phyloP scores from a whole-genome alignment of 2,113 vertebrate genomes.

The Phocoena phocoena region DNA sequence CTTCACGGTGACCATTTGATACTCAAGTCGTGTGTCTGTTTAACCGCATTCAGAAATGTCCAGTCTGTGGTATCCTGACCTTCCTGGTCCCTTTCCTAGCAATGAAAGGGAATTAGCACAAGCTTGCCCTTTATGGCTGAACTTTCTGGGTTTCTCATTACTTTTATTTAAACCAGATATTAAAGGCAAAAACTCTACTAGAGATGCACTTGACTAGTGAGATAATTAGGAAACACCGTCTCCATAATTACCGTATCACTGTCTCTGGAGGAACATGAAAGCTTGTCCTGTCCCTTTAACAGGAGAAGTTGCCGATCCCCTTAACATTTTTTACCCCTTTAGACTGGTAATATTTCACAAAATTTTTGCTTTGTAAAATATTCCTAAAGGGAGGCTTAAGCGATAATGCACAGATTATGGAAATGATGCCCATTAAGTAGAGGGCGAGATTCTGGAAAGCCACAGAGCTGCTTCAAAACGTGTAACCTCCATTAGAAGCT shows the following conservation, averaged over 20 bases:
- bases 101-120: constrained; percentile 62
- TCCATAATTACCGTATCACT: constrained; percentile 74
- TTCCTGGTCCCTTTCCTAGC: constrained; percentile 34
- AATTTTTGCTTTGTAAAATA: constrained; percentile 86
- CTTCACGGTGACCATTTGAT: not conserved
- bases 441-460: constrained; percentile 84
- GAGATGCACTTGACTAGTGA: constrained; percentile 51
- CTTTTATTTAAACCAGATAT: constrained; percentile 74
- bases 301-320: constrained; percentile 84
- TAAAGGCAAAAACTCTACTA: constrained; percentile 40
- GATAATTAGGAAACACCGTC: constrained; percentile 78
- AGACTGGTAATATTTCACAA: constrained; percentile 84
- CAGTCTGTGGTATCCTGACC: fast-evolving
- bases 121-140: constrained; percentile 66
- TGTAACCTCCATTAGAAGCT: constrained; percentile 88
- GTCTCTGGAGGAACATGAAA: constrained; percentile 81
- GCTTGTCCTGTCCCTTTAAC: constrained; percentile 82
- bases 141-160: constrained; percentile 66
- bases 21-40: not conserved
- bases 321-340: constrained; percentile 81
- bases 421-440: constrained; percentile 91
- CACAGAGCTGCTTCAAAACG: constrained; percentile 86
- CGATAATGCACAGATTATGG: constrained; percentile 94
- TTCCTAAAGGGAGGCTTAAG: constrained; percentile 90
- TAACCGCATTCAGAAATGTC: fast-evolving